These are phyloP conservation scores for Drosophila cognata DNA, from an alignment of 2,888 invertebrate species.

Conservation along the genomic window DNA sequence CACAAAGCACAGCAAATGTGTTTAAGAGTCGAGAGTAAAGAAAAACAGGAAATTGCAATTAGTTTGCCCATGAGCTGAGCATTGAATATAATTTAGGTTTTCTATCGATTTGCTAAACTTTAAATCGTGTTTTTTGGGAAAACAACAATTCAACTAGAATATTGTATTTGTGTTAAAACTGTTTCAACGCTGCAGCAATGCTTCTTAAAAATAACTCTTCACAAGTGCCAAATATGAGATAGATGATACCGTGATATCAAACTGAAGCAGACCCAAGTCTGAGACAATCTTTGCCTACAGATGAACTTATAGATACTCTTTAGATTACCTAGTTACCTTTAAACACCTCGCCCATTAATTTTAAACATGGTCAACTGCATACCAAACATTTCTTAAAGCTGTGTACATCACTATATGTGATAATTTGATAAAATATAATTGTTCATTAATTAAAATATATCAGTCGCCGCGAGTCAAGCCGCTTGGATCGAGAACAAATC, in stretches of 20 bases:
- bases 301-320: background rate
- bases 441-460: conserved; percentile 11
- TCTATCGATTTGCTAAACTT: conserved; percentile 5
- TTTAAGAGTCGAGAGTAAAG: conserved; percentile 28
- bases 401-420: conserved; percentile 20
- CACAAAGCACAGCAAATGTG: conserved; percentile 36
- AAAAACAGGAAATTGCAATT: conserved; percentile 52
- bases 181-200: background rate
- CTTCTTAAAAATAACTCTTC: background rate
- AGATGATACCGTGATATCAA: background rate
- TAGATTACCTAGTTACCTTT: background rate
- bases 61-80: conserved; percentile 38
- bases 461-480: conserved; percentile 71
- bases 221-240: background rate
- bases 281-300: background rate
- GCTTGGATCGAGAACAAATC: conserved; percentile 83
- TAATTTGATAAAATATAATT: conserved; percentile 55
- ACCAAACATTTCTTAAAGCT: conserved; percentile 35
- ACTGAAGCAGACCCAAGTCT: background rate
- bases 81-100: conserved; percentile 24
- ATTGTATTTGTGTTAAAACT: background rate
- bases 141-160: background rate
- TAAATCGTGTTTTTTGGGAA: background rate
- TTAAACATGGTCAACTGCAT: conserved; percentile 17
- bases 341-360: background rate